phyloP scores from a whole-genome alignment of 2,888 invertebrate genomes.

The Drosophila prostipennis region DNA sequence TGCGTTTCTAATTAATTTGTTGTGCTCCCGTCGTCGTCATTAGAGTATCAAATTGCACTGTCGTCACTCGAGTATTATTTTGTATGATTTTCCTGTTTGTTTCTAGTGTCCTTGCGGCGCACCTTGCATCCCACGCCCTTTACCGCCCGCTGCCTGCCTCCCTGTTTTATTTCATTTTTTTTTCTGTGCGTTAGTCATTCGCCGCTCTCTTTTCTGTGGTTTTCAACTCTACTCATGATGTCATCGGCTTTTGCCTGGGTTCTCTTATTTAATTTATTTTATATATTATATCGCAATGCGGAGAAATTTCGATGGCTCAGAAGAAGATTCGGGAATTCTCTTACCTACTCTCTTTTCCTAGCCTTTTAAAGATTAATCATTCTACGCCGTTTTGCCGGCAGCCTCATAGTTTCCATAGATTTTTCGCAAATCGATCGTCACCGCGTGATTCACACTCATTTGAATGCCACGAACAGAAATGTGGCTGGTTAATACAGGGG shows the following conservation, averaged over 20 bases:
- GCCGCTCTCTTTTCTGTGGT: conserved; percentile 19
- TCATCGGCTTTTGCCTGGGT: conserved; percentile 19
- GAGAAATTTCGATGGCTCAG: conserved; percentile 24
- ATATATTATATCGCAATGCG: conserved; percentile 29
- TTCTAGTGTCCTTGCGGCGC: conserved; percentile 39
- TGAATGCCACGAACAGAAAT: conserved; percentile 25
- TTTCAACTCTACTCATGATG: conserved; percentile 25
- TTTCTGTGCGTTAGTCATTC: conserved; percentile 26
- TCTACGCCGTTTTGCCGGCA: conserved; percentile 8
- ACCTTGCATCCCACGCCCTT: conserved; percentile 38
- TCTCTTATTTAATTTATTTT: conserved; percentile 31
- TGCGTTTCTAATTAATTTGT: conserved; percentile 33
- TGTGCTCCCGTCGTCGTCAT: conserved; percentile 9
- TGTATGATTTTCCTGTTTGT: conserved; percentile 25
- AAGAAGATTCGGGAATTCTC: conserved; percentile 1
- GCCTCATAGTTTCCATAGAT: conserved; percentile 19
- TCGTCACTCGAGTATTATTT: conserved; percentile 12
- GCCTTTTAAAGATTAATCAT: conserved; percentile 13
- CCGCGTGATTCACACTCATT: conserved; percentile 42
- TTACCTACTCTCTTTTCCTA: too few relatives aligned
- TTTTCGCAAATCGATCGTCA: conserved; percentile 38
- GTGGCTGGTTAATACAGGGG: conserved; percentile 5
- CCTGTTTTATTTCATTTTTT: background rate
- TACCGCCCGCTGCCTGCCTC: background rate
- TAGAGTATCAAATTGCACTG: conserved; percentile 23